Evolutionary conservation across 2,888 invertebrate genomes (phyloP).

Genomic region (Smittia sp.): DNA sequence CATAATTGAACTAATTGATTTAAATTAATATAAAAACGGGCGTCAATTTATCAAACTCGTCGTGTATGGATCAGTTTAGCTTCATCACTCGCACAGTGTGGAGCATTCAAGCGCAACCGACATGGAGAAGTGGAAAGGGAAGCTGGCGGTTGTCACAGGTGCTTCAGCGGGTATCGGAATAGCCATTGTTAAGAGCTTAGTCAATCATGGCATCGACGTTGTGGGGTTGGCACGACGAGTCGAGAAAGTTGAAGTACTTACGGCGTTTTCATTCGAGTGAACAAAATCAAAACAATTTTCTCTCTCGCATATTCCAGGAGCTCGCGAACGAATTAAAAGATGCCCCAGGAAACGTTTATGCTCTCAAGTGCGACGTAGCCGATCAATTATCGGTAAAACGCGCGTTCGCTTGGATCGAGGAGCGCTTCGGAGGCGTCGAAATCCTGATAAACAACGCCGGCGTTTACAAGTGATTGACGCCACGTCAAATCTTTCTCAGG

Average conservation of each 20-base stretch:
- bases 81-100: not conserved
- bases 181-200: conserved; percentile 53
- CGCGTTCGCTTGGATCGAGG: conserved; percentile 57
- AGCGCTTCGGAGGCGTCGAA: conserved; percentile 56
- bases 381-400: conserved; percentile 57
- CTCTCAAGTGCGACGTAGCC: conserved; percentile 55
- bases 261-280: not conserved
- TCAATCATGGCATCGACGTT: conserved; percentile 57
- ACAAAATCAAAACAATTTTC: not conserved
- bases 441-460: conserved; percentile 62
- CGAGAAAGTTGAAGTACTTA: conserved; percentile 51
- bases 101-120: not conserved
- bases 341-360: conserved; percentile 46
- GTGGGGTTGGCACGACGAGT: conserved; percentile 57
- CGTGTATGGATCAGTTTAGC: not conserved
- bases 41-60: conserved; percentile 21
- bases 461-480: conserved; percentile 45
- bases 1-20: conserved; percentile 30
- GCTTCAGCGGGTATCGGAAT: conserved; percentile 63
- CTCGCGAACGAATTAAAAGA: conserved; percentile 27
- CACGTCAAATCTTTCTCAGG: not conserved
- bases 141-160: conserved; percentile 63
- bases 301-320: not conserved
- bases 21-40: conserved; percentile 19
- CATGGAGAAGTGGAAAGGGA: conserved; percentile 62